phyloP scores from a whole-genome alignment of 2,113 vertebrate species.

The Pimephales promelas region DNA sequence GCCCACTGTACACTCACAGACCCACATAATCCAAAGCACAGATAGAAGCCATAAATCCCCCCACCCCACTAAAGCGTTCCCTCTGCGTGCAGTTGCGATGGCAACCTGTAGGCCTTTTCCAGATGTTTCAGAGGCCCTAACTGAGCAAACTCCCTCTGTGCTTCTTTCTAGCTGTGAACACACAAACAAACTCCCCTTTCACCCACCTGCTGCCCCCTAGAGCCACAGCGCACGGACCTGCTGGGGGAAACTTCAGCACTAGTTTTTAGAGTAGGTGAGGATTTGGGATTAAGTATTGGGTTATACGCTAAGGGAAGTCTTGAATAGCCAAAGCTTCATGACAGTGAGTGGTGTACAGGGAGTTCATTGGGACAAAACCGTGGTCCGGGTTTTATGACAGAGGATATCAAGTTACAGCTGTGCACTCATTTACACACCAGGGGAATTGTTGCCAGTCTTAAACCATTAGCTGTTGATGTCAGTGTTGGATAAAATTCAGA shows the following conservation, averaged over 20 bases:
- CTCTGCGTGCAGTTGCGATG: constrained; percentile 66
- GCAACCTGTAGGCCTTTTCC: constrained; percentile 71
- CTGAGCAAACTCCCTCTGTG: constrained; percentile 30
- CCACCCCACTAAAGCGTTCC: constrained; percentile 15
- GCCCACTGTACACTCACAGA: constrained; percentile 22
- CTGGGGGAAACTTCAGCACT: neutral
- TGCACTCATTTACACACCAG: neutral
- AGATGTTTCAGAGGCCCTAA: constrained; percentile 71
- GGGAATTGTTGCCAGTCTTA: constrained; percentile 13
- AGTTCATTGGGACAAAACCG: neutral
- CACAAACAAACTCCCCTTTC: constrained; percentile 36
- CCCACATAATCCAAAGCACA: constrained; percentile 67
- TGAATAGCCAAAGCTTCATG: constrained; percentile 4
- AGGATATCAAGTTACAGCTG: neutral
- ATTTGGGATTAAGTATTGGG: constrained; percentile 9
- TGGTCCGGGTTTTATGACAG: constrained; percentile 4
- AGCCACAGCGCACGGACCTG: neutral
- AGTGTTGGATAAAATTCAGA: neutral
- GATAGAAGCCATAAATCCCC: constrained; percentile 63
- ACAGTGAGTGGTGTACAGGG: constrained; percentile 20
- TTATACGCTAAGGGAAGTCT: constrained; percentile 4
- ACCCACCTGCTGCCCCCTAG: constrained; percentile 44
- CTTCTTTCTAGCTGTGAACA: constrained; percentile 7
- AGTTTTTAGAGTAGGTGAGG: neutral
- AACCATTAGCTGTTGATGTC: neutral